Base-by-base conservation (phyloP, 2,888 invertebrate genomes). In the Abscondita cerata region DNA sequence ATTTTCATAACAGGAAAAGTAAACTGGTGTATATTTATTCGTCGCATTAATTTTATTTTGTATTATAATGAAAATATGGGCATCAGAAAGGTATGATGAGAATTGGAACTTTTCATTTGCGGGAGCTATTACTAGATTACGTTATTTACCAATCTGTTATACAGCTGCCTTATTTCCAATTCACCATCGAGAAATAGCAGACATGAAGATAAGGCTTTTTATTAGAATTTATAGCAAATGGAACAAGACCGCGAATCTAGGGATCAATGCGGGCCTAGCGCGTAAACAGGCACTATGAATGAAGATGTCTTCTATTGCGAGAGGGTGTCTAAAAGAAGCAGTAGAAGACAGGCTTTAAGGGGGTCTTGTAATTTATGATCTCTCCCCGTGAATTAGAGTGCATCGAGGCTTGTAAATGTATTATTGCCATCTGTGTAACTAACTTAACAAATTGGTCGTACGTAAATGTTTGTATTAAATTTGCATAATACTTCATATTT, bases 391-490 rank as follows among this genome's bases (percentile, higher is more conserved):
- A 77, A 77, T 77, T 77, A 77, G 75, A 78, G 77, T 78, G 77
- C 78, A 77, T 73, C 73, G 68, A 74, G 71, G 71, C 77, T 69
- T 75, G 78, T 75, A 77, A 77, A 77, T 77, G 73, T 76, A 78
- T 77, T 77, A 76, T 75, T 75, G 71, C 72, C 72, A 70, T 72
- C 68, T 71, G 73, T 69, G 68, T 71, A 69, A 70, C 72, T 71
- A 69, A 70, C 73, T 70, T 71, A 74, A 74, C 73, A 76, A 76
- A 77, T 75, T 75, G 74, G 71, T 69, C 68, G 72, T 70, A 64
- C 66, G 63, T 65, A 72, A 71, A 57, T 62, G 56, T 62, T 56
- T 52, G 59, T 48, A 47, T 36, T 31, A 47, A 61, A 62, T 62
- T 57, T 62, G 25, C 57, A 48, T 53, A 58, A 47, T 40, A 50